phyloP scores from a whole-genome alignment of 2,797 vertebrate species.

The Darevskia nairensis region DNA sequence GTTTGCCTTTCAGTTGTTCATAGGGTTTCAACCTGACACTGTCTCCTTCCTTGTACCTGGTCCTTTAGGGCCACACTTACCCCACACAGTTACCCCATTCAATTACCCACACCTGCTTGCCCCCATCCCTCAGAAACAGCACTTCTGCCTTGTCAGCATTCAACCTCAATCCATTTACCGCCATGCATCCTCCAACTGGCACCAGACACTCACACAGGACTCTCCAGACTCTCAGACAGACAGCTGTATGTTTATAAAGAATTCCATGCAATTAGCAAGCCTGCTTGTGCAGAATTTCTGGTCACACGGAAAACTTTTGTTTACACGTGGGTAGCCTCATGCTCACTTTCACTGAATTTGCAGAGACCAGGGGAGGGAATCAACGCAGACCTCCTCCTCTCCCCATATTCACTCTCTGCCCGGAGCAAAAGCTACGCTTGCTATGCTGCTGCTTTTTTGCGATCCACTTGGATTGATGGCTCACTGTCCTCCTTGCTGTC shows the following conservation, averaged over 20 bases:
- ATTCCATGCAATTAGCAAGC: not conserved
- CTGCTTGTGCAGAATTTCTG: not conserved
- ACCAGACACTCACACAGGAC: too few species aligned
- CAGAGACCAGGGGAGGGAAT: not conserved
- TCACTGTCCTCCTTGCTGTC: not conserved
- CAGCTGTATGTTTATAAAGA: not conserved
- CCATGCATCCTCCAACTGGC: too few species aligned
- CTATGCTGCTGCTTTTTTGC: not conserved
- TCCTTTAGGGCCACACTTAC: too few species aligned
- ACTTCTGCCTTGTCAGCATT: too few species aligned
- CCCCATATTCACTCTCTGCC: not conserved
- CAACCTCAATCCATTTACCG: too few species aligned
- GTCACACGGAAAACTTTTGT: not conserved
- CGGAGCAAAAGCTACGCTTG: not conserved
- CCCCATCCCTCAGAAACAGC: too few species aligned
- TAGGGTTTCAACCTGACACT: too few species aligned
- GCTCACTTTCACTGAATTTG: not conserved
- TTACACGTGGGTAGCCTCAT: not conserved
- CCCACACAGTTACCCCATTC: too few species aligned
- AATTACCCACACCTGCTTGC: too few species aligned
- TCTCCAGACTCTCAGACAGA: too few species aligned
- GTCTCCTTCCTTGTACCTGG: too few species aligned
- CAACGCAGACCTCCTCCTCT: not conserved
- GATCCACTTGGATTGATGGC: not conserved
- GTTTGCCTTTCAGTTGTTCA: too few species aligned